Evolutionary conservation across 2,797 vertebrate species (phyloP), one percentile per base, ranked within the genome.

Genomic region (Darevskia mixta): DNA sequence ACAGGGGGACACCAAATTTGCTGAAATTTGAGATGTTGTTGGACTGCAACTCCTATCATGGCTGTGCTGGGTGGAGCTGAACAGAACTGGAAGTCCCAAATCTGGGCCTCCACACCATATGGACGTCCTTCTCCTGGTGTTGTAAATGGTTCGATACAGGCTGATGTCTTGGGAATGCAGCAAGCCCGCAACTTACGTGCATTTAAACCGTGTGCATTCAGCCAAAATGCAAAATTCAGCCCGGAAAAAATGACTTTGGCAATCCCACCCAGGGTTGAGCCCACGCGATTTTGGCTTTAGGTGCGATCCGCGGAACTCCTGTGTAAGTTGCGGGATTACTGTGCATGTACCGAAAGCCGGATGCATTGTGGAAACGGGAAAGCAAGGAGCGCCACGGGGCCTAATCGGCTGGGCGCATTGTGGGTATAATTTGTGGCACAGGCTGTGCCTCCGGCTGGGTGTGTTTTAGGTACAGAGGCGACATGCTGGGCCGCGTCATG

Each of bases 401-500:
- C 38, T 32, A 3, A 9, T 35, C 17, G 5, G 8, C 64, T 73
- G 17, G 27, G 35, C 4, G 45, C n/a, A n/a, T 38, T 35, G 29
- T 73, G 61, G 61, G 45, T 3, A 1, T 5, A 25, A 2, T 25
- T 6, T 20, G 11, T 38, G 61, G 29, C 9, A 67, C 17, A 3
- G 75, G 45, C 17, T 23, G 41, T 23, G 9, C 72, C 17, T 25
- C 20, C 3, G 8, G 7, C 49, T 17, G 10, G 75, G 38, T 27
- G 38, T 2, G 29, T 71, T 5, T 18, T 38, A 23, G 38, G 75
- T 41, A 3, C 25, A 58, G 25, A 55, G 35, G 25, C 11, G 1
- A 43, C 2, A 11, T 18, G 35, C 38, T 10, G 20, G 64, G 41
- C 5, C 1, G 1, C 20, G 1, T 38, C n/a, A 35, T 8, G 1